Evolutionary conservation across 2,888 invertebrate species (phyloP), one percentile per base, ranked within the genome.

Genomic region (Lithophane semibrunnea): DNA sequence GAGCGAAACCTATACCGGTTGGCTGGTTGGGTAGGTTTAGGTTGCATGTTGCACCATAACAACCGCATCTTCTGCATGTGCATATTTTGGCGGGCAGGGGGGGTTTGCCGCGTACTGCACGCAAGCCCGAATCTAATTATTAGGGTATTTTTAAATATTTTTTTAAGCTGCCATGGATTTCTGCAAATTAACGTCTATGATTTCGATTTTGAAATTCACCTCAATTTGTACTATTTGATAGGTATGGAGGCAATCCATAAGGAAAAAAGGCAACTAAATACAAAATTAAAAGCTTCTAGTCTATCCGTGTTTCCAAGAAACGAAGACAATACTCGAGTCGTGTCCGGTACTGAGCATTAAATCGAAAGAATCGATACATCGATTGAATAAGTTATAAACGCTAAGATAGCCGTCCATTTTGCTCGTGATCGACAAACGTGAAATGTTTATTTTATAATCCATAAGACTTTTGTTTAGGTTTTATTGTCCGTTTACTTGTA

Each of bases 381-480:
- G 21, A 37, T 21, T 67, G 52, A 29, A 37, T 52, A 37, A 68
- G 52, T 86, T 84, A 88, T 85, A 81, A 81, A 65, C 71, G 64
- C 68, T 80, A 79, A 79, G 83, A 84, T 84, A 58, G 49, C 29
- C 63, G 13, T 68, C 67, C 24, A 72, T 66, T 75, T 81, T 79
- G 24, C 42, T 80, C 83, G 80, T 84, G 86, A 83, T 83, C 76
- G 71, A 78, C 47, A 78, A 83, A 77, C 88, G 84, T 88, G 84
- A 42, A 80, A 71, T 82, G 86, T 87, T 77, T 86, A 83, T 77
- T 85, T 86, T 79, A 77, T 79, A 83, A 86, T 82, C 73, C 82
- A 82, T 79, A 71, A 65, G 66, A 9, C 16, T 71, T 47, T 49
- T 65, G 52, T 54, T 61, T 56, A 52, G 24, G 16, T 72, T 60